These are phyloP conservation scores for Nycticryphes semicollaris DNA, from an alignment of 2,113 vertebrate genomes.

Conservation along the genomic window DNA sequence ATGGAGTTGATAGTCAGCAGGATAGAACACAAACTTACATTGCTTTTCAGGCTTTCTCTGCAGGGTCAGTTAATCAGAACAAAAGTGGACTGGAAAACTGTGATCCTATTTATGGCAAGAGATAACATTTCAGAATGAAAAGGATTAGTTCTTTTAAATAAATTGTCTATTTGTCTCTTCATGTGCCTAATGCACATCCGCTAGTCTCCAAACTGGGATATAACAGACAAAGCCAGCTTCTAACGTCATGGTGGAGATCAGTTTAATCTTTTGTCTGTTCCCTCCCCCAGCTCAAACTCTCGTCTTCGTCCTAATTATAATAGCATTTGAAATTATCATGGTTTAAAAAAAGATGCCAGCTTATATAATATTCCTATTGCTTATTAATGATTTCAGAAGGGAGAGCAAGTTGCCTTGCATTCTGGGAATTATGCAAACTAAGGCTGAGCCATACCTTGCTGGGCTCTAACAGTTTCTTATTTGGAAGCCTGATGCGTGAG, in stretches of 20 bases:
- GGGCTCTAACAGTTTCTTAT: constrained; percentile 24
- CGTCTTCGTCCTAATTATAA: constrained; percentile 68
- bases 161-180: constrained; percentile 32
- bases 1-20: not conserved
- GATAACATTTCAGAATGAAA: constrained; percentile 31
- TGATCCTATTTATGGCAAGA: constrained; percentile 7
- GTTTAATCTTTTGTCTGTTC: constrained; percentile 46
- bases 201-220: constrained; percentile 7
- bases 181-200: not conserved
- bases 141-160: constrained; percentile 49
- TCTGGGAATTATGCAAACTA: constrained; percentile 60
- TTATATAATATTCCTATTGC: constrained; percentile 71
- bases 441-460: constrained; percentile 50
- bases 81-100: not conserved
- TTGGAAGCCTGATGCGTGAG: constrained; percentile 30
- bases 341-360: constrained; percentile 65
- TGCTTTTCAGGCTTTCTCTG: not conserved
- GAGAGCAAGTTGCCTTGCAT: constrained; percentile 35
- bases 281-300: constrained; percentile 57
- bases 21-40: not conserved
- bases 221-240: constrained; percentile 42
- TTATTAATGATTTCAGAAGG: constrained; percentile 64
- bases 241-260: constrained; percentile 46
- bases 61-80: not conserved
- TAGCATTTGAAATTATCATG: constrained; percentile 59